Conservation (phyloP, 2,113 vertebrate genomes). For the Siniperca knerii region DNA sequence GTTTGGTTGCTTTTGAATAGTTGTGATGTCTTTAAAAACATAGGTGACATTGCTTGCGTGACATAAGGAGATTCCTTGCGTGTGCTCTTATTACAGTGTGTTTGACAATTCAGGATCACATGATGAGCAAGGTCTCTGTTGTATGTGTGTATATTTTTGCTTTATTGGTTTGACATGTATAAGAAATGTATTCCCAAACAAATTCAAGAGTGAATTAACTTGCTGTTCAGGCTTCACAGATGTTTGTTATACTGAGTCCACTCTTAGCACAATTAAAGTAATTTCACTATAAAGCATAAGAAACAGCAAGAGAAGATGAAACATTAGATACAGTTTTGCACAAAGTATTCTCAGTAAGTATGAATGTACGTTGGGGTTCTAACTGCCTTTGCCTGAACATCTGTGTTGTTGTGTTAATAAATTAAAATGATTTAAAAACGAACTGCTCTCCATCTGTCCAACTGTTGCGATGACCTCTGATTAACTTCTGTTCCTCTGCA, state of each 20-base stretch:
- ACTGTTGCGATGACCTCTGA: not conserved
- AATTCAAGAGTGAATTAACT: not conserved
- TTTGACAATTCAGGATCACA: slow-evolving; percentile 3
- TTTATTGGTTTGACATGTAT: not conserved
- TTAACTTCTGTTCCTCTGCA: slow-evolving; percentile 39
- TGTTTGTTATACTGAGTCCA: not conserved
- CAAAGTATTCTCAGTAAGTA: not conserved
- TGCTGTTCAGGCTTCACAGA: not conserved
- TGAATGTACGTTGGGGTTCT: rapidly evolving
- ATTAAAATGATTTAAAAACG: not conserved
- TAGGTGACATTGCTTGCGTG: not conserved
- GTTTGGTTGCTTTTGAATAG: slow-evolving; percentile 3
- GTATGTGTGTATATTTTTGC: not conserved
- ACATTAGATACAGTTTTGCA: not conserved
- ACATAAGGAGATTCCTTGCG: not conserved
- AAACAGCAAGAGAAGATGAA: not conserved
- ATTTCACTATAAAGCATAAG: not conserved
- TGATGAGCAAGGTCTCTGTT: rapidly evolving
- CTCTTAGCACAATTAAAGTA: not conserved
- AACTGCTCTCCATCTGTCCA: not conserved
- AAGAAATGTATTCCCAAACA: not conserved
- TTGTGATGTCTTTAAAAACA: not conserved
- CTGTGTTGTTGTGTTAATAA: rapidly evolving
- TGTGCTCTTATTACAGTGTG: not conserved
- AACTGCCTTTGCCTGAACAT: not conserved